These are phyloP conservation scores for Anthopleura sola DNA, from an alignment of 64 coral and sea anemone species.

Conservation along the genomic window DNA sequence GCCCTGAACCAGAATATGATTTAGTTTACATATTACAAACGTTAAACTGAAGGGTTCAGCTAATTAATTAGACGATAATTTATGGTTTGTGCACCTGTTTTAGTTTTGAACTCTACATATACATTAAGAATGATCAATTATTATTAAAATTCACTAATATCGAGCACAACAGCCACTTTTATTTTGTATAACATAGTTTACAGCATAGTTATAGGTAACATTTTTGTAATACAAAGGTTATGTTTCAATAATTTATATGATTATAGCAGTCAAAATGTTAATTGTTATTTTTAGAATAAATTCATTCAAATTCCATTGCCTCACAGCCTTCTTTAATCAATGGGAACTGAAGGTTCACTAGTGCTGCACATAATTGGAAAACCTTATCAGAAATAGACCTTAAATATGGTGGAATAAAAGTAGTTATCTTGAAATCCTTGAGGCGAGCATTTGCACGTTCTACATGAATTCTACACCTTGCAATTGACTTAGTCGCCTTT, in stretches of 20 bases:
- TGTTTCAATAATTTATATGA: not conserved
- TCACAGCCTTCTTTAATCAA: constrained; percentile 43
- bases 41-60: too few relatives aligned
- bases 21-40: too few relatives aligned
- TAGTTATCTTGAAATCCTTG: constrained; percentile 38
- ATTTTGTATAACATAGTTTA: too few relatives aligned
- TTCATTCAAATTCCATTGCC: constrained; percentile 34
- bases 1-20: too few relatives aligned
- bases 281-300: not conserved
- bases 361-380: constrained; percentile 42
- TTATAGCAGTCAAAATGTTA: not conserved
- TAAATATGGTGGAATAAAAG: constrained; percentile 26
- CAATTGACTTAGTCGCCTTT: constrained; percentile 17
- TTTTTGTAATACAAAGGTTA: not conserved
- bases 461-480: constrained; percentile 39
- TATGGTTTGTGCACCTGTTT: too few relatives aligned
- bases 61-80: too few relatives aligned
- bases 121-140: too few relatives aligned
- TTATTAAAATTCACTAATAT: too few relatives aligned
- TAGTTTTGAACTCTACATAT: too few relatives aligned
- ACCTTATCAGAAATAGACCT: constrained; percentile 26
- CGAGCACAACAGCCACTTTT: too few relatives aligned
- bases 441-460: constrained; percentile 42
- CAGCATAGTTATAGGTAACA: too few relatives aligned
- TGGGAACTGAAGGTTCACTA: constrained; percentile 47